Base-by-base conservation (phyloP, 2,797 vertebrate species). In the Poeciliopsis presidionis region DNA sequence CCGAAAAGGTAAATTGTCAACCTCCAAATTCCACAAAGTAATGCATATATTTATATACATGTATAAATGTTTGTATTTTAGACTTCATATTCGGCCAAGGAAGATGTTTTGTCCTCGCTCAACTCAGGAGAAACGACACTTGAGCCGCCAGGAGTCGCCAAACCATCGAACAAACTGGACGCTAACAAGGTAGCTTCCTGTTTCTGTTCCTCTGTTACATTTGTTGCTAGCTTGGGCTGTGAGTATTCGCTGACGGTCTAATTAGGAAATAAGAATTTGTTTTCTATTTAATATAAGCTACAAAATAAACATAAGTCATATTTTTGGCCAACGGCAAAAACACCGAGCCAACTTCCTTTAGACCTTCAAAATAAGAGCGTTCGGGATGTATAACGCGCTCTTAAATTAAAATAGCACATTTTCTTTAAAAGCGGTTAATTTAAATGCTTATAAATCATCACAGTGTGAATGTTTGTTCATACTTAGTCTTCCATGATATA, bases 341-440 rank as follows among this genome's bases (percentile, higher is more conserved):
- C 3, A 41, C 41, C 2, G 13, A 45, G 25, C 1, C 5, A 45
- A 45, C 41, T 70, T 70, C 41, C 41, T 2, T 70, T 22, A n/a
- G 25, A n/a, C 67, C 25, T 70, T 70, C 39, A 70, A 25, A 70
- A 70, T 70, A 70, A 70, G 41, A 45, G 9, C 25, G 2, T 20
- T 25, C 0, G 16, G 39, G 11, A 2, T 7, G 0, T n/a, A n/a
- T 3, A 16, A 22, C 3, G 9, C 36, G 12, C 6, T 45, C 41
- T 70, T 41, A 16, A 63, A 7, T 36, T 33, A 63, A 33, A 12
- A 14, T 13, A 57, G n/a, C 55, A 1, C 13, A 6, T 25, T n/a
- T 43, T 69, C 39, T n/a, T n/a, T 43, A 14, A 7, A 69, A n/a
- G 22, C 25, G 11, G 39, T 41, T 22, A 11, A 67, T 67, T 39